A percentile compares a stretch with the other conserved stretches of the same genome.
Evolutionary conservation across 2,113 vertebrate genomes (phyloP).

Genomic region (Nothobranchius kuhntae): DNA sequence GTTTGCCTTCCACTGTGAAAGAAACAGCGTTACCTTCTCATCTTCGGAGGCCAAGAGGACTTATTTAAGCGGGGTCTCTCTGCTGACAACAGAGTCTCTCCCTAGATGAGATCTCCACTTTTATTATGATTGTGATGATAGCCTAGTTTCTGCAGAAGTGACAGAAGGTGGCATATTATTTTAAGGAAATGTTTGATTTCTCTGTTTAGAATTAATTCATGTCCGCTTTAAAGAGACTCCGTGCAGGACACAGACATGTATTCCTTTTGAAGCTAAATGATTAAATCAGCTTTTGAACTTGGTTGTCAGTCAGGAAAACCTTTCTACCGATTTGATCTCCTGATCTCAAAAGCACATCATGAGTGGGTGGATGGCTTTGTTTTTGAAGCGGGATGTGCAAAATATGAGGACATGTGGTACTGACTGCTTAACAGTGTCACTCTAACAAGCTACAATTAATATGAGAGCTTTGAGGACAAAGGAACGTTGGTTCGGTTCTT

Average conservation of each 20-base stretch:
- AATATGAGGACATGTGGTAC: conserved; percentile 7
- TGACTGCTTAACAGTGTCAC: conserved; percentile 16
- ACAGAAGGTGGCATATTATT: conserved; percentile 63
- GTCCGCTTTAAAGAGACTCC: conserved; percentile 59
- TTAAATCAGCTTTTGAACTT: conserved; percentile 62
- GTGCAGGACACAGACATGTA: conserved; percentile 40
- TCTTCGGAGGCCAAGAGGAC: conserved; percentile 58
- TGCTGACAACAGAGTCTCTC: conserved; percentile 60
- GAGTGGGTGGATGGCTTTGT: conserved; percentile 52
- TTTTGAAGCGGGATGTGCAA: conserved; percentile 27
- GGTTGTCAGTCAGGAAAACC: conserved; percentile 55
- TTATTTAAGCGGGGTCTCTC: conserved; percentile 60
- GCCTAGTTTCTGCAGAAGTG: conserved; percentile 49
- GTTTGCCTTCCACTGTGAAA: conserved; percentile 42
- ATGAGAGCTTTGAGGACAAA: conserved; percentile 14
- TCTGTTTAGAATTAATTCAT: conserved; percentile 53
- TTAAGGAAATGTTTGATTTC: conserved; percentile 40
- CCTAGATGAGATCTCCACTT: conserved; percentile 67
- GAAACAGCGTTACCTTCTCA: conserved; percentile 31
- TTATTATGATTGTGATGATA: conserved; percentile 65
- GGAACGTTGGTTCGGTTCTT: not conserved
- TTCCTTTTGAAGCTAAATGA: conserved; percentile 59
- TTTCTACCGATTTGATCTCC: conserved; percentile 47
- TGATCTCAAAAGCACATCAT: conserved; percentile 44
- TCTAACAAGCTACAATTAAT: conserved; percentile 17